Evolutionary conservation across 2,888 invertebrate genomes (phyloP).

Genomic region (Hipparchia sbordonii): DNA sequence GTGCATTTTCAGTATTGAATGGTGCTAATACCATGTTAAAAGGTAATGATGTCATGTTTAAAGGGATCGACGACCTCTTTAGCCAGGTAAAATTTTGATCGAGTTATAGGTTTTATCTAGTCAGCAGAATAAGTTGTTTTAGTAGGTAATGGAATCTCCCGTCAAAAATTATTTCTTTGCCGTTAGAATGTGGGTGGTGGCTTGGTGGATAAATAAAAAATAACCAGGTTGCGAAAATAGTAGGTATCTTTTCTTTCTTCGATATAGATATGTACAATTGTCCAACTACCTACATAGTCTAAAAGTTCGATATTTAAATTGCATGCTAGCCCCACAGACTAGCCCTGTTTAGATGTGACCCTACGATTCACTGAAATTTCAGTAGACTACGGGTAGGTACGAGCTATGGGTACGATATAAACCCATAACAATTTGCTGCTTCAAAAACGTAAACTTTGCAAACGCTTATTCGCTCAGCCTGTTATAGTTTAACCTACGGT

Average conservation of each 20-base stretch:
- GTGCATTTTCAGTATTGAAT: not conserved
- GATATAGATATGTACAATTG: not conserved
- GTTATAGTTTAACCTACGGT: constrained; percentile 2
- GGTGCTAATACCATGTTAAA: not conserved
- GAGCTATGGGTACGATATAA: not conserved
- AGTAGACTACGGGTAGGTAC: not conserved
- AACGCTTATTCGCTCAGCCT: constrained; percentile 5
- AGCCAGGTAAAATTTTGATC: constrained; percentile 5
- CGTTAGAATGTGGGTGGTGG: not conserved
- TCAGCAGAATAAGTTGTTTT: too few species aligned
- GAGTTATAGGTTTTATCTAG: not conserved
- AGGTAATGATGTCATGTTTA: not conserved
- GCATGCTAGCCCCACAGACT: not conserved
- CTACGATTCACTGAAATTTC: not conserved
- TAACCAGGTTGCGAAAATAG: not conserved
- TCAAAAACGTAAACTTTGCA: constrained; percentile 3
- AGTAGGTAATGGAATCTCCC: not conserved
- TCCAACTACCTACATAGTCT: not conserved
- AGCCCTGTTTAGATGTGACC: not conserved
- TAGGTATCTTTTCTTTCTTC: constrained; percentile 32
- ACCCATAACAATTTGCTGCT: not conserved
- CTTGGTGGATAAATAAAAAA: not conserved
- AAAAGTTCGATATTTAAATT: not conserved
- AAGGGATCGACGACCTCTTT: constrained; percentile 2
- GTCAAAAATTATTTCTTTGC: not conserved